Conservation (phyloP, 2,113 vertebrate species). For the Petrocephalus microphthalmus region DNA sequence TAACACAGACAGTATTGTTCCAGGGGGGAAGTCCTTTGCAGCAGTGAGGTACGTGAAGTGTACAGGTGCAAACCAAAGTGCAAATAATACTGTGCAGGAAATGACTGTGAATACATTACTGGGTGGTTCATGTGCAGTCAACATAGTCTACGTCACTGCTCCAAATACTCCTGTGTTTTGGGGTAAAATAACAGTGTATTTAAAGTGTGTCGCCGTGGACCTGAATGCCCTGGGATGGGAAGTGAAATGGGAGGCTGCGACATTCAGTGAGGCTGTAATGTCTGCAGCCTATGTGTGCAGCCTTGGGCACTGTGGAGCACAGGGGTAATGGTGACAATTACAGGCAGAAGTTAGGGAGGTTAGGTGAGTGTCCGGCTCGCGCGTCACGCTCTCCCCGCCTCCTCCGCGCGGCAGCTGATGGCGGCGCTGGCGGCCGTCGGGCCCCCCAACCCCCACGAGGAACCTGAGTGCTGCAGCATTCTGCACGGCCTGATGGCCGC, state of each 20-base stretch:
- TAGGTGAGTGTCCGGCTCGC: neutral
- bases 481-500: slow-evolving; percentile 89
- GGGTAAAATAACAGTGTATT: too few species aligned
- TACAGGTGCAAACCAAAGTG: neutral
- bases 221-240: neutral
- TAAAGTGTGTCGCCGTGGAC: neutral
- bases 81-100: neutral
- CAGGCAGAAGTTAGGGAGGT: neutral
- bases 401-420: slow-evolving; percentile 69
- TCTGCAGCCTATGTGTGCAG: neutral
- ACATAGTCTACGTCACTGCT: neutral
- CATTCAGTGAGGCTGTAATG: neutral
- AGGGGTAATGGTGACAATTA: neutral
- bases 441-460: slow-evolving; percentile 86
- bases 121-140: neutral
- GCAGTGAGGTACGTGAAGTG: neutral
- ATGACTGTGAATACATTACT: neutral
- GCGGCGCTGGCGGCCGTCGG: slow-evolving; percentile 84
- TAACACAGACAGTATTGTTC: neutral
- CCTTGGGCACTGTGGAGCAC: neutral
- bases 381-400: neutral
- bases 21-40: neutral
- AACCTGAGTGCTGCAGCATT: slow-evolving; percentile 94
- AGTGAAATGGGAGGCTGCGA: neutral
- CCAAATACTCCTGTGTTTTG: neutral